These are phyloP conservation scores for Acanthosepion pharaonis DNA, from an alignment of 2,888 invertebrate genomes.

Conservation along the genomic window DNA sequence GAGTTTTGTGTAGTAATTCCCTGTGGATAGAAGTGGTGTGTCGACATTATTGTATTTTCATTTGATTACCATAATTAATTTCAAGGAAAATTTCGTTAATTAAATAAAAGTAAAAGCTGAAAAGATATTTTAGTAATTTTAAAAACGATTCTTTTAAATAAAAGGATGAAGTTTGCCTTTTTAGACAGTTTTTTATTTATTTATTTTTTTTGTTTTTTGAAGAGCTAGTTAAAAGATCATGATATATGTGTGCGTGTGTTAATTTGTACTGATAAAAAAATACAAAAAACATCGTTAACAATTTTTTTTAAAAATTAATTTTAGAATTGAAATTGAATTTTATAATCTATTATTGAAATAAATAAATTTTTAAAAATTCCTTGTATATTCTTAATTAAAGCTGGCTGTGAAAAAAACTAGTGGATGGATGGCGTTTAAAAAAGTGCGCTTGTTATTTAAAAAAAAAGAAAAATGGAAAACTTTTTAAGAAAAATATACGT, in stretches of 20 bases:
- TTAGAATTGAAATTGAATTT: no score
- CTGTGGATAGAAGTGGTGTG: not conserved
- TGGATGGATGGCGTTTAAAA: not conserved
- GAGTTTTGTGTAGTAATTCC: not conserved
- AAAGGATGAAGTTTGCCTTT: not conserved
- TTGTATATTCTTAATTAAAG: not conserved
- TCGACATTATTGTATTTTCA: not conserved
- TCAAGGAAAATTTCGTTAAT: not conserved
- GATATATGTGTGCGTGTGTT: not conserved
- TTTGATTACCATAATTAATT: no score
- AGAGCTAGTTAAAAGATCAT: not conserved
- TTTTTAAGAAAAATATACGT: not conserved
- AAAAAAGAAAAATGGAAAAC: not conserved
- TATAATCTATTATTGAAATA: no score
- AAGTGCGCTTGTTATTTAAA: not conserved
- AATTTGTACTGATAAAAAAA: not conserved
- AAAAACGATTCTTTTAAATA: not conserved
- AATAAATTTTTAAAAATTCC: no score
- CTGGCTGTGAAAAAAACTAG: not conserved
- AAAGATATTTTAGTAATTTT: not conserved
- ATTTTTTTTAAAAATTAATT: no score
- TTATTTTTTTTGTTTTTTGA: not conserved
- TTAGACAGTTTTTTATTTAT: not conserved
- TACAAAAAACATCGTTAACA: no score
- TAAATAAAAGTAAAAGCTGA: not conserved